Base-by-base conservation (phyloP, 2,888 invertebrate species). In the Papilio demoleus region DNA sequence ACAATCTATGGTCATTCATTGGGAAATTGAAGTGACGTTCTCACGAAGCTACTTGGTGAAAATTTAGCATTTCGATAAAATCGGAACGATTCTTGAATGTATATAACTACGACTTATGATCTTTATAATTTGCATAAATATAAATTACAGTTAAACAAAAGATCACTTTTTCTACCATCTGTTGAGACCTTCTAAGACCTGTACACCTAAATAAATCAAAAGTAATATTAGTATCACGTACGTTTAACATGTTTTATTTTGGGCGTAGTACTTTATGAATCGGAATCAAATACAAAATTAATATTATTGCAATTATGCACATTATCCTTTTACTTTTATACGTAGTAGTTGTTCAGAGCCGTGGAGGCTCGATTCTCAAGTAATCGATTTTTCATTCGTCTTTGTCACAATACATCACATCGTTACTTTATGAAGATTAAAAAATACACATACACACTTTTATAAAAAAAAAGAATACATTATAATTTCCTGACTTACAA, bases 1-100 rank as follows among this genome's bases (percentile, higher is more conserved):
- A 74, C 78, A 72, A 73, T 87, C 85, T 90, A 88, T 90, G 86
- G 81, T 83, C 86, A 82, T 85, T 88, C 88, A 82, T 79, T 78
- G 74, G 70, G 50, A 72, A 70, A 70, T 71, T 70, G 74, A 73
- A 77, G 75, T 79, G 79, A 80, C 78, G 80, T 78, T 2, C 53
- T 4, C 24, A 50, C 17, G 6, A 6, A 6, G 76, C 74, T 75
- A 76, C 67, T 40, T 40, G 40, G 53, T 42, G 67, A 70, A 36
- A 61, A 67, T 45, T 19, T 12, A 34, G 0, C 22, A 22, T 2
- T 19, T n/a, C 11, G n/a, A 11, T 22, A 11, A 19, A 47, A 22
- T 47, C 47, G 19, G 2, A 47, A 47, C 47, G 47, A 4, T 47
- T 47, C 11, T 47, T 22, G 6, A 47, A 12, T 22, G 3, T 47